A percentile compares a stretch with the other conserved stretches of the same genome.
phyloP scores from a whole-genome alignment of 2,797 vertebrate genomes.

The Lagorchestes hirsutus region DNA sequence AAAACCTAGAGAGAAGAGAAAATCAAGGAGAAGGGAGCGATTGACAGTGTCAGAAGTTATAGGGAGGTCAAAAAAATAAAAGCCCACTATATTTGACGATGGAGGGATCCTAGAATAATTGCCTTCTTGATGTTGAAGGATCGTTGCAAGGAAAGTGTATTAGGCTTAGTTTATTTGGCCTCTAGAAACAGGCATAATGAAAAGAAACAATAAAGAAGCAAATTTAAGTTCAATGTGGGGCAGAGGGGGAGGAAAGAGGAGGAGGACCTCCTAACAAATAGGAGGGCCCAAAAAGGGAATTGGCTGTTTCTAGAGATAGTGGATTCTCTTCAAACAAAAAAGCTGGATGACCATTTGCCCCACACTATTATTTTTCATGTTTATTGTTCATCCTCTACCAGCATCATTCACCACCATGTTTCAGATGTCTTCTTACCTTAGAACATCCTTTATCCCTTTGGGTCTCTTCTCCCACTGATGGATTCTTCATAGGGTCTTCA shows the following conservation, averaged over 20 bases:
- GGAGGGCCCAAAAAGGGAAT: neutral
- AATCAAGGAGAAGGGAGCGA: neutral
- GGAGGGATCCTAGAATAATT: neutral
- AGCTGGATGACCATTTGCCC: neutral
- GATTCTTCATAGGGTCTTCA: neutral
- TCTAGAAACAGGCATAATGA: neutral
- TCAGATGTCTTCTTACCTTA: too few species aligned
- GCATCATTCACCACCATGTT: neutral
- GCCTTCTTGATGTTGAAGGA: neutral
- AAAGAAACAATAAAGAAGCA: neutral
- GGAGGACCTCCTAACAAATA: neutral
- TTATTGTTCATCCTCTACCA: too few species aligned
- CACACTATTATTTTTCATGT: neutral
- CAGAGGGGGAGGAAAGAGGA: too few species aligned
- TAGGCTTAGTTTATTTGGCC: neutral
- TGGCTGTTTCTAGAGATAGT: neutral
- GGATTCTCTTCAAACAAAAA: neutral
- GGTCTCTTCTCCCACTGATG: neutral
- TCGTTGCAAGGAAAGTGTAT: neutral
- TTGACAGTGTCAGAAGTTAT: neutral
- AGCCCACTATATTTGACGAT: neutral
- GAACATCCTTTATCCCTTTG: too few species aligned
- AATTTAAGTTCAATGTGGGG: too few species aligned
- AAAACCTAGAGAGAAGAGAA: neutral
- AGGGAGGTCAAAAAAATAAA: neutral